Evolutionary conservation across 2,797 vertebrate genomes (phyloP), one percentile per base, ranked within the genome.

Genomic region (Cheirogaleus major): DNA sequence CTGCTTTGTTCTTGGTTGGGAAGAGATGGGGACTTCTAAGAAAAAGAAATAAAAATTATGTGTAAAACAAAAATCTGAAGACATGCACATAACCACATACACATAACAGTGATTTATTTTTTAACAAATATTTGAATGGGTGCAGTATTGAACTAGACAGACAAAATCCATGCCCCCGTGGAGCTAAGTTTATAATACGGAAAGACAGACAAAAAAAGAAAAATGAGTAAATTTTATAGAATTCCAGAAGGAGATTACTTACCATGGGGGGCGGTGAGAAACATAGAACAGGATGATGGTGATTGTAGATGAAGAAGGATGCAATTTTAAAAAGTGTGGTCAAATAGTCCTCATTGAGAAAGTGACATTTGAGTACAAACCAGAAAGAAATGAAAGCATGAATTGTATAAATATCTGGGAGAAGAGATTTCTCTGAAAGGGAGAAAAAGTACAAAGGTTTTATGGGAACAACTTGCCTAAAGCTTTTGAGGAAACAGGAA

Each of bases 61-160:
- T 50, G 8, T 89, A 82, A 95, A 91, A 5, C 12, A 69, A 96
- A 96, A 84, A 79, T 65, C 63, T 38, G 61, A 27, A 52, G 8
- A 85, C 1, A 48, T 1, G 43, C 35, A 79, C 17, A 57, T 15
- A 8, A 0, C 38, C 65, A 23, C 4, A n/a, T 38, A 30, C 13
- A 59, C 25, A 18, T 3, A 22, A 25, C 2, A 67, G 32, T 55
- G 20, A 76, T 41, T 8, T 83, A 43, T 94, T 96, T 94, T 96
- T 89, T 70, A 81, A 35, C 30, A 69, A 61, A 73, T 32, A 80
- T 57, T 48, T 90, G 17, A 87, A 15, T 38, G 32, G 41, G 30
- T 67, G 18, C n/a, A 38, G 22, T 45, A 30, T 30, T 83, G 63
- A 87, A 50, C 17, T 57, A 85, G 15, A 43, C 12, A 55, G 38